Percentiles rank a stretch among this genome's conserved stretches.
Evolutionary conservation across 2,888 invertebrate species (phyloP).

Genomic region (Hipparchia sbordonii): DNA sequence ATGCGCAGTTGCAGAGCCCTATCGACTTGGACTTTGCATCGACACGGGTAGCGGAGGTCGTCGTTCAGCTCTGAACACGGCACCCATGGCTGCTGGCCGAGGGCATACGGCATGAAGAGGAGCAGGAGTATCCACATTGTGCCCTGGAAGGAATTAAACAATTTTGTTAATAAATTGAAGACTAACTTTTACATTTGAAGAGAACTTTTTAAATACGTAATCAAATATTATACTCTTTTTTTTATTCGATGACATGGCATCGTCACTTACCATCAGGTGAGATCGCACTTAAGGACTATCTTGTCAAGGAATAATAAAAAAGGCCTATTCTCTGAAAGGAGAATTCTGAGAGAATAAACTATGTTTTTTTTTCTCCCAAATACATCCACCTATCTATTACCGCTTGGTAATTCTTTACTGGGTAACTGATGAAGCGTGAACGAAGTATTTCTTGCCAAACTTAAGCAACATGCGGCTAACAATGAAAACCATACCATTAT

Average conservation of each 20-base stretch:
- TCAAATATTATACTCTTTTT: too few relatives aligned
- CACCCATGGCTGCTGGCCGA: slow-evolving; percentile 81
- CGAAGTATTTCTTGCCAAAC: slow-evolving; percentile 2
- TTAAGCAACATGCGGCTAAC: slow-evolving; percentile 5
- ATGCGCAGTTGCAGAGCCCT: slow-evolving; percentile 77
- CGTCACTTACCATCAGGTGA: too few relatives aligned
- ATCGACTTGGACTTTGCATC: slow-evolving; percentile 79
- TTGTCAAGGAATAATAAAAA: too few relatives aligned
- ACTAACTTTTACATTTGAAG: too few relatives aligned
- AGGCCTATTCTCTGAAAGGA: too few relatives aligned
- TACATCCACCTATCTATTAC: neutral
- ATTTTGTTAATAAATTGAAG: neutral
- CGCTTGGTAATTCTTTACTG: neutral
- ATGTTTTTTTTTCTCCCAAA: too few relatives aligned
- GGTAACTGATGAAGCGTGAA: slow-evolving; percentile 11
- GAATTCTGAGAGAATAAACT: too few relatives aligned
- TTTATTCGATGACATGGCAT: too few relatives aligned
- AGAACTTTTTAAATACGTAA: too few relatives aligned
- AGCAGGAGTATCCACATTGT: slow-evolving; percentile 66
- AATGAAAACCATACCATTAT: slow-evolving; percentile 1
- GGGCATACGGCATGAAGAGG: slow-evolving; percentile 55
- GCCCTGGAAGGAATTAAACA: slow-evolving; percentile 49
- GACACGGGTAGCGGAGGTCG: slow-evolving; percentile 89
- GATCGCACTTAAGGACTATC: neutral
- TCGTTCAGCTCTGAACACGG: slow-evolving; percentile 91